Conservation (phyloP, 2,797 vertebrate genomes). For the Sphenodon punctatus region DNA sequence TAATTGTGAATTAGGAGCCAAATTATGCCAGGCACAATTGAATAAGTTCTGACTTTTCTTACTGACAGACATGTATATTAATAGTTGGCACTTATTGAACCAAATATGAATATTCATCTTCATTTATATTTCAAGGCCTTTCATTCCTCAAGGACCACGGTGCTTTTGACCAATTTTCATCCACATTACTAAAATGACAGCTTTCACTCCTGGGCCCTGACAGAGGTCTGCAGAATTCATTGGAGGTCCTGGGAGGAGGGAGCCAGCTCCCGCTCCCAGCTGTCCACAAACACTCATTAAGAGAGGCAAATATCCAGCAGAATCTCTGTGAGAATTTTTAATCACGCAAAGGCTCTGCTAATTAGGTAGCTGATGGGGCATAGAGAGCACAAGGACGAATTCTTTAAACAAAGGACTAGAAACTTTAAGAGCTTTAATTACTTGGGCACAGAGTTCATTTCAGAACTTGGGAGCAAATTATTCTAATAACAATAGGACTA, state of each 20-base stretch:
- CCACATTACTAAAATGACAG: slow-evolving; percentile 96
- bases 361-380: slow-evolving; percentile 99
- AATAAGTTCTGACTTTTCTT: slow-evolving; percentile 83
- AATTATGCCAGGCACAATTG: slow-evolving; percentile 86
- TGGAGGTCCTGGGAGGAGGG: slow-evolving; percentile 91
- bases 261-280: slow-evolving; percentile 91
- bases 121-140: slow-evolving; percentile 99
- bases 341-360: slow-evolving; percentile 97
- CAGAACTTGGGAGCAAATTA: slow-evolving; percentile 98
- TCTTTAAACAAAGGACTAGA: slow-evolving; percentile 99
- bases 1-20: slow-evolving; percentile 91
- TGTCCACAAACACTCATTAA: slow-evolving; percentile 99
- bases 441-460: slow-evolving; percentile 99
- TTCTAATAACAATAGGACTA: slow-evolving; percentile 96
- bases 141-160: slow-evolving; percentile 88
- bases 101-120: slow-evolving; percentile 99
- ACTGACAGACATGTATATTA: slow-evolving; percentile 98
- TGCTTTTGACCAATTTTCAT: slow-evolving; percentile 95
- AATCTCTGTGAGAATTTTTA: slow-evolving; percentile 99
- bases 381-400: slow-evolving; percentile 99
- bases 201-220: slow-evolving; percentile 98
- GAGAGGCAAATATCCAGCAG: slow-evolving; percentile 98
- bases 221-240: slow-evolving; percentile 94
- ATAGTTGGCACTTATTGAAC: slow-evolving; percentile 96
- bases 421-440: slow-evolving; percentile 99